Evolutionary conservation across 2,888 invertebrate species (phyloP), one percentile per base, ranked within the genome.

Genomic region (Dynastes maya): DNA sequence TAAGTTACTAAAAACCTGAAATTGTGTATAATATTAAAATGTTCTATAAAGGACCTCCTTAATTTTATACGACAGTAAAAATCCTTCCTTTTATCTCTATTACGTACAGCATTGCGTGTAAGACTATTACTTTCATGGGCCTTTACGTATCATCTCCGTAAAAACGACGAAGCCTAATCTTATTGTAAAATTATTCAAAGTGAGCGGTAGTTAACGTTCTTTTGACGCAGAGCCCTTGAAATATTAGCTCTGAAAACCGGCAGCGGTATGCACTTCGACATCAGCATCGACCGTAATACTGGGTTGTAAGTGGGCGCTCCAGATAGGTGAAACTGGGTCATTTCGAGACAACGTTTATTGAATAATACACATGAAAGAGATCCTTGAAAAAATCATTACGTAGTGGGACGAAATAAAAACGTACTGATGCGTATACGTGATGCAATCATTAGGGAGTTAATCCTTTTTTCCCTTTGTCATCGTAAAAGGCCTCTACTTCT

Each of bases 311-410:
- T 63, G 63, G 63, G 29, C 32, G 63, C 63, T 63, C 63, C 32
- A 63, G 63, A 63, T 65, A 68, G 68, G 68, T 68, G 68, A 68
- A 68, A 68, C 68, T 68, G 68, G 68, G 68, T 68, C 68, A 51
- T 68, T 68, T 68, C 68, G 51, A 58, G 22, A 51, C 67, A 49
- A 49, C 68, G 51, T 51, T 68, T 68, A 68, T 68, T 68, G 68
- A 68, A 68, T 68, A 68, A 68, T 68, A 51, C 68, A 68, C 68
- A 68, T 51, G 51, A 68, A 68, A 68, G 68, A 51, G 68, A 51
- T 51, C 51, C 68, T 68, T 68, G 65, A 67, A 68, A 68, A 68
- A 68, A 68, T 68, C 68, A 53, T 68, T 68, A 68, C 27, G 29
- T 68, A 67, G 55, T 58, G 55, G 49, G 51, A 63, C 63, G 63